Percentiles rank a stretch among this genome's conserved stretches.
Conservation (phyloP, 2,797 vertebrate genomes). For the Discoglossus pictus region DNA sequence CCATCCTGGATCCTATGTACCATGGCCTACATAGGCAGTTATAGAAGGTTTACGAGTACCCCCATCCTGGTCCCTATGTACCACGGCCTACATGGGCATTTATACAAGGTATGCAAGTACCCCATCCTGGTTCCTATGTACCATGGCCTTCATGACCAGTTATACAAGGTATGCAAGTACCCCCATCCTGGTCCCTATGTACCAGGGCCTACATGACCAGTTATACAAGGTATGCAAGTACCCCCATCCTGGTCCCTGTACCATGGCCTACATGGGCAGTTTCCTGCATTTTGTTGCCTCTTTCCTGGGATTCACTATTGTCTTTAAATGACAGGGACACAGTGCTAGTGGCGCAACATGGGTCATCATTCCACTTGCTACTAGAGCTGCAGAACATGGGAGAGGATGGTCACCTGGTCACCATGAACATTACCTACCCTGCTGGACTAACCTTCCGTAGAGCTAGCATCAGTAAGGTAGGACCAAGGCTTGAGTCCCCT, state of each 20-base stretch:
- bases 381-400: conserved; percentile 18
- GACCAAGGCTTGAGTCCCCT: no score
- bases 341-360: background rate
- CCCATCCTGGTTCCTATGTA: no score
- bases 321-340: background rate
- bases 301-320: background rate
- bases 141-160: background rate
- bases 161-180: no score
- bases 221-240: background rate
- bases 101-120: no score
- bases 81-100: background rate
- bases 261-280: background rate
- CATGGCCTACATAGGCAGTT: background rate
- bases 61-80: no score
- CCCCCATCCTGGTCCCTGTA: no score
- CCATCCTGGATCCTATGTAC: no score
- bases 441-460: conserved; percentile 26
- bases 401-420: conserved; percentile 1
- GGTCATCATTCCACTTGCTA: background rate
- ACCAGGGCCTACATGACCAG: background rate
- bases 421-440: background rate
- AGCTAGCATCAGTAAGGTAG: conserved; percentile 25
- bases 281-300: background rate
- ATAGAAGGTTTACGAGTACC: no score
- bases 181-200: no score